Evolutionary conservation across 2,113 vertebrate genomes (phyloP).

Genomic region (Ranitomeya variabilis): DNA sequence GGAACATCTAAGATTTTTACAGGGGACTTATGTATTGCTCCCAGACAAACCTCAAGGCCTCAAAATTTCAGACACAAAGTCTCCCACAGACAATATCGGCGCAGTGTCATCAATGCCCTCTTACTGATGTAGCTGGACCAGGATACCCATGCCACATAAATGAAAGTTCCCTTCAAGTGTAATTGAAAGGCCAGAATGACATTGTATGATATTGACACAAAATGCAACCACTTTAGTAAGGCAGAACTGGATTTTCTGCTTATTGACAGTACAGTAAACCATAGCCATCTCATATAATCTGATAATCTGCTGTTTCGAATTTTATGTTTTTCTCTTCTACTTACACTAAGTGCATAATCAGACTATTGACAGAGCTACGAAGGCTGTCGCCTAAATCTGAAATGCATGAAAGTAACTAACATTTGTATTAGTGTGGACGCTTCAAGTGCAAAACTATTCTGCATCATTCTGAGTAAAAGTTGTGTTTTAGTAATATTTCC

Average conservation of each 20-base stretch:
- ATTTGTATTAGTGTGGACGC: too few species aligned
- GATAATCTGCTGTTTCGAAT: not conserved
- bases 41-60: not conserved
- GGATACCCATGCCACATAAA: not conserved
- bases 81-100: not conserved
- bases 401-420: too few species aligned
- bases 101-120: not conserved
- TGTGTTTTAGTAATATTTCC: too few species aligned
- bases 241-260: not conserved
- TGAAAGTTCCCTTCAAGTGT: not conserved
- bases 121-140: not conserved
- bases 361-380: too few species aligned
- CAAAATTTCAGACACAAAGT: not conserved
- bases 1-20: not conserved
- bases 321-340: not conserved
- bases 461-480: too few species aligned
- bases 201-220: not conserved
- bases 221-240: not conserved
- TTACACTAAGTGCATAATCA: not conserved
- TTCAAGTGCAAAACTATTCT: too few species aligned
- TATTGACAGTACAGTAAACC: not conserved
- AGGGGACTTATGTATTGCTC: not conserved
- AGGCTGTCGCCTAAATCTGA: too few species aligned
- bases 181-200: constrained; percentile 17
- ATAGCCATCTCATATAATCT: not conserved